phyloP scores from a whole-genome alignment of 2,888 invertebrate species.

The Branchipolynoe longqiensis region DNA sequence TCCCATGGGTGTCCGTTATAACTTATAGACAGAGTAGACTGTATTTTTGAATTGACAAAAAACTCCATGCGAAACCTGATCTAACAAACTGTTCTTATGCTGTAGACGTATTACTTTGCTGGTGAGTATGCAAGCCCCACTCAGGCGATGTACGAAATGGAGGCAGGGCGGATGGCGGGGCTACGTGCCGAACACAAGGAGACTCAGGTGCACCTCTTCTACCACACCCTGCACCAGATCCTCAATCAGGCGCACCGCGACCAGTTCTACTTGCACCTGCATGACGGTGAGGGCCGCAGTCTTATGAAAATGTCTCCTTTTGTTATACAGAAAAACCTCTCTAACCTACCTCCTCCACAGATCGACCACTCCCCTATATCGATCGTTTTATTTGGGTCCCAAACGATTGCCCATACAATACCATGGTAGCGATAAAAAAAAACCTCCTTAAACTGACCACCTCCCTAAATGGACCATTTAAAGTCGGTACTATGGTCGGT shows the following conservation, averaged over 20 bases:
- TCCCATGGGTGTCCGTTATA: background rate
- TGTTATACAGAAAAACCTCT: no score
- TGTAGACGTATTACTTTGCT: constrained; percentile 17
- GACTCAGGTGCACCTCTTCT: background rate
- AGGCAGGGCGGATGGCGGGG: background rate
- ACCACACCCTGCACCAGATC: constrained; percentile 23
- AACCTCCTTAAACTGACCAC: no score
- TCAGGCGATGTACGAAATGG: constrained; percentile 23
- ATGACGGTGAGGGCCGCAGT: constrained; percentile 26
- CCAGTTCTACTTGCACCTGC: constrained; percentile 4
- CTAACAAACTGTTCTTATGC: background rate
- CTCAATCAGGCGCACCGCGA: constrained; percentile 13
- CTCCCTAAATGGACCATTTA: no score
- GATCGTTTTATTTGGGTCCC: no score
- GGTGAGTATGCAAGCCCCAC: constrained; percentile 22
- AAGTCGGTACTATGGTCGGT: no score
- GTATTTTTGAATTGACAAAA: background rate
- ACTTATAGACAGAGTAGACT: background rate
- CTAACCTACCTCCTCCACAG: no score
- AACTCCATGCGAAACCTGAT: background rate
- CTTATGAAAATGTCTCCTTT: no score
- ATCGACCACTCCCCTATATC: no score
- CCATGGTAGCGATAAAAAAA: no score
- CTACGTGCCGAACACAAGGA: background rate
- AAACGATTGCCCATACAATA: no score